Evolutionary conservation across 2,888 invertebrate species (phyloP), one percentile per base, ranked within the genome.

Genomic region (Diarsia brunnea): DNA sequence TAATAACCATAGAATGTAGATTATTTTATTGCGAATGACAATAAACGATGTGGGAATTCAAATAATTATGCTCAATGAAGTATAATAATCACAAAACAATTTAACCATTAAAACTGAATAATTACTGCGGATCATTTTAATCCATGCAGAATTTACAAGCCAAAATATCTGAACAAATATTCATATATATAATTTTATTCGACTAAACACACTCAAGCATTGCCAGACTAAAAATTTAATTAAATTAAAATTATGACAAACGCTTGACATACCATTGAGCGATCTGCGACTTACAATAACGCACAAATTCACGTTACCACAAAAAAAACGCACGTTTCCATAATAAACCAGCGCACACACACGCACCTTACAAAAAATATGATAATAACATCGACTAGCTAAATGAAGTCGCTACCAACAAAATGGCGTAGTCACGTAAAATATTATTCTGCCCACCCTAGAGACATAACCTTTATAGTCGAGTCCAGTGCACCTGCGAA

Each of bases 401-500:
- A 86, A 88, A 88, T 86, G 87, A 84, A 81, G 84, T 79, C 47
- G 53, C 84, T 61, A 77, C 73, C 67, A 80, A 78, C 76, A 78
- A 83, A n/a, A 79, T 72, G 66, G 55, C 31, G 65, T 68, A 79
- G 73, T 75, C 84, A 79, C 68, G 78, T 79, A 86, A 79, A 84
- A 88, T 81, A 88, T 86, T 71, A 64, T 65, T 68, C 79, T 86
- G 73, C 75, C 86, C 87, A 76, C 84, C 84, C 81, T 43, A 49
- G 60, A 81, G 84, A 78, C 79, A 72, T 78, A 88, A 88, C 87
- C 88, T 86, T 71, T 79, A 86, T 88, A 78, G 88, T 84, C 75
- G 74, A 83, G 85, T 88, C 84, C 84, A 86, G 84, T 88, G 86
- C 86, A 86, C 88, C 86, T 86, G 86, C 84, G 87, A 76, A 86